A percentile compares a stretch with the other conserved stretches of the same genome.
These are phyloP conservation scores for Thunnus thynnus DNA, from an alignment of 2,113 vertebrate genomes.

Conservation along the genomic window DNA sequence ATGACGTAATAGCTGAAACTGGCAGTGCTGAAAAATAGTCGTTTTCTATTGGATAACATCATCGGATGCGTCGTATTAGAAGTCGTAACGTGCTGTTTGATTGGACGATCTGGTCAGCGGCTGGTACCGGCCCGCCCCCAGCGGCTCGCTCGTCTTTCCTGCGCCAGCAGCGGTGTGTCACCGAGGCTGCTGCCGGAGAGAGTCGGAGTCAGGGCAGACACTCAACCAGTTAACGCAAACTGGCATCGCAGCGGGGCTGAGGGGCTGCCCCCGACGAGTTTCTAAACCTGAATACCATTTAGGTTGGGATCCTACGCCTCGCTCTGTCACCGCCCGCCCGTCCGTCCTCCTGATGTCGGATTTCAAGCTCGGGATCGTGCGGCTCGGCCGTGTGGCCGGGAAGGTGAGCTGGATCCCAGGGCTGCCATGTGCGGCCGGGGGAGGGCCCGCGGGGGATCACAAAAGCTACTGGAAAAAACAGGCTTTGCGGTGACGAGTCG, in stretches of 20 bases:
- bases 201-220: constrained; percentile 68
- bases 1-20: constrained; percentile 50
- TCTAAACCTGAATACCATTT: constrained; percentile 35
- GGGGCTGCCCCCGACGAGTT: constrained; percentile 78
- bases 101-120: constrained; percentile 63
- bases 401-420: constrained; percentile 89
- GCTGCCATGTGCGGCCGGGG: constrained; percentile 87
- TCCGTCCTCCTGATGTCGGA: constrained; percentile 90
- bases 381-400: constrained; percentile 97
- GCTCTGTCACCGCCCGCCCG: constrained; percentile 44
- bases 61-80: constrained; percentile 9
- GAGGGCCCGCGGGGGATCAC: constrained; percentile 73
- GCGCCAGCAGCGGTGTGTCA: constrained; percentile 83
- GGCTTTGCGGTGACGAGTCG: neutral
- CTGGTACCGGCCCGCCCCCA: constrained; percentile 56
- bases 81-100: constrained; percentile 28
- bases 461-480: constrained; percentile 41
- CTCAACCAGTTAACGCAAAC: constrained; percentile 60
- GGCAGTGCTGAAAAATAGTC: constrained; percentile 31
- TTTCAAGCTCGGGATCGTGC: constrained; percentile 96
- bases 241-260: constrained; percentile 76
- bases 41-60: constrained; percentile 61
- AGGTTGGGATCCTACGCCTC: constrained; percentile 57
- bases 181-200: constrained; percentile 79
- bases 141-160: constrained; percentile 72